Percentiles rank a stretch among this genome's conserved stretches.
Conservation (phyloP, 2,113 vertebrate genomes). For the Dicerorhinus sumatrensis region DNA sequence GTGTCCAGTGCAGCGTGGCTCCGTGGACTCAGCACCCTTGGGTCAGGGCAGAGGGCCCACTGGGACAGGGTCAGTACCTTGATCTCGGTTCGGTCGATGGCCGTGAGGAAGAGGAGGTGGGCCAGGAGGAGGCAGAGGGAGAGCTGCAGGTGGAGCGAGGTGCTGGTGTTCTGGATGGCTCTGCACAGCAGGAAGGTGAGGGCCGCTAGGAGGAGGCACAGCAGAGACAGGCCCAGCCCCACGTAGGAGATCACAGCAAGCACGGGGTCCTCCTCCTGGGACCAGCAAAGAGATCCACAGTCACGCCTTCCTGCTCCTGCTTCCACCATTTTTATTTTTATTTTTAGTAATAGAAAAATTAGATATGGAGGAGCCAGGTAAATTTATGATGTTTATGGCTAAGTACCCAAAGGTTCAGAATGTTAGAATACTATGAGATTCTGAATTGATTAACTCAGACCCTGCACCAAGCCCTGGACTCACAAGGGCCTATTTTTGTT, state of each 20-base stretch:
- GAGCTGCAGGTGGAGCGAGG: slow-evolving; percentile 77
- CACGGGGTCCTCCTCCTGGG: neutral
- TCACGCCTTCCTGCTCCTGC: neutral
- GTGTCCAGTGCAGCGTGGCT: neutral
- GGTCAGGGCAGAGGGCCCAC: neutral
- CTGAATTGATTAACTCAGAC: neutral
- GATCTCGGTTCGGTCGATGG: neutral
- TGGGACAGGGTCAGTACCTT: slow-evolving; percentile 40
- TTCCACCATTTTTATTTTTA: neutral
- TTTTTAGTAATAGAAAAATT: neutral
- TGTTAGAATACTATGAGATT: neutral
- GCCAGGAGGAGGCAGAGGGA: slow-evolving; percentile 78
- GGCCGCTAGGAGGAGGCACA: slow-evolving; percentile 77
- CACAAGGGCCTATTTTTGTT: neutral
- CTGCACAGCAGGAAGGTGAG: slow-evolving; percentile 82
- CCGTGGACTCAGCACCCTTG: neutral
- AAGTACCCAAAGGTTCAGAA: neutral
- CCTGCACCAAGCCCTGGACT: neutral
- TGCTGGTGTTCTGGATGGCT: slow-evolving; percentile 76
- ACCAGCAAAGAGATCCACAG: neutral
- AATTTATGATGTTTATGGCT: neutral
- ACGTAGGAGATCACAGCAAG: neutral
- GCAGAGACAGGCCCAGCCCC: slow-evolving; percentile 71
- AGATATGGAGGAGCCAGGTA: neutral
- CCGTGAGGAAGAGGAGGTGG: slow-evolving; percentile 76